These are phyloP conservation scores for Alviniconcha marisindica DNA, from an alignment of 1,140 invertebrate genomes.

Conservation along the genomic window DNA sequence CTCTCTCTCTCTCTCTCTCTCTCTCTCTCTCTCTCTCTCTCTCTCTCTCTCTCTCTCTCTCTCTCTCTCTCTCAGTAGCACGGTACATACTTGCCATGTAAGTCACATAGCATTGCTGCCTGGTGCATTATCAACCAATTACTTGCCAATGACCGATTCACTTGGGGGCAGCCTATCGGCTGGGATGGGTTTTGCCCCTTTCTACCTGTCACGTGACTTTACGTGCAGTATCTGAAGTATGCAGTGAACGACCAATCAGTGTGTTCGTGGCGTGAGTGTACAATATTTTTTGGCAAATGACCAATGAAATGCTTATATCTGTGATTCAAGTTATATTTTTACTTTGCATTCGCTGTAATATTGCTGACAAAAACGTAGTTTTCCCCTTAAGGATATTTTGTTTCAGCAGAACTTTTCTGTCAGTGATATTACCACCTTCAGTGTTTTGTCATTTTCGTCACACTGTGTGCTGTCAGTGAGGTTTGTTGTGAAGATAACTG, in stretches of 20 bases:
- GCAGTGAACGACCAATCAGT: conserved; percentile 16
- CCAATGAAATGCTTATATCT: conserved; percentile 30
- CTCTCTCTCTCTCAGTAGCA: conserved; percentile 14
- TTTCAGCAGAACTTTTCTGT: no score
- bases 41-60: conserved; percentile 30
- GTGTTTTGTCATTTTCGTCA: no score
- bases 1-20: not conserved
- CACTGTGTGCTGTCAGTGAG: no score
- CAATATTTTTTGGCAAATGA: not conserved
- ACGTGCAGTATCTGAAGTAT: not conserved
- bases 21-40: conserved; percentile 20
- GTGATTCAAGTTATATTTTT: conserved; percentile 11
- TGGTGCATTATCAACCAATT: conserved; percentile 32
- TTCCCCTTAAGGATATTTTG: no score
- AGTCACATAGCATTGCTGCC: conserved; percentile 14
- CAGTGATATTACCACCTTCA: no score
- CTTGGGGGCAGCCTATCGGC: not conserved
- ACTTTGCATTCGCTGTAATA: not conserved
- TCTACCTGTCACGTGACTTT: not conserved
- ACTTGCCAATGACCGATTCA: conserved; percentile 18
- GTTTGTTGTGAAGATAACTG: no score
- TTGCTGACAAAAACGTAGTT: not conserved
- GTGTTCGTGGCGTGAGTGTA: not conserved
- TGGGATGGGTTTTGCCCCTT: not conserved
- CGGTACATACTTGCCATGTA: conserved; percentile 19